Evolutionary conservation across 2,888 invertebrate genomes (phyloP), one percentile per base, ranked within the genome.

Genomic region (Pachliopta kotzebuea): DNA sequence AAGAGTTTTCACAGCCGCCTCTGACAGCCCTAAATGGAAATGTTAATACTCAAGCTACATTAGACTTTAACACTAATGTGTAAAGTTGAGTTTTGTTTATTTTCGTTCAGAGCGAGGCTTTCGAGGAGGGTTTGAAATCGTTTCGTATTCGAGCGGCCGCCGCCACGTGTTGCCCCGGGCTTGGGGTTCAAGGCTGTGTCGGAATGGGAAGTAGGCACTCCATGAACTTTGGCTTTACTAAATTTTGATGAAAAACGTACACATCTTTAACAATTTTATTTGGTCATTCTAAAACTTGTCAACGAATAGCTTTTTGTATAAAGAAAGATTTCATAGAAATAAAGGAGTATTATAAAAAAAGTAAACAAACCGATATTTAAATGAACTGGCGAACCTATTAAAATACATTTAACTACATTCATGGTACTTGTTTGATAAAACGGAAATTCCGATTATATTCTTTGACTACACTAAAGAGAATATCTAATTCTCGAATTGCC

Each of bases 101-200:
- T 67, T 53, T 50, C 68, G 70, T 68, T 63, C 64, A 53, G 62
- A 68, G 73, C 71, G 72, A 83, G 78, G 81, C 78, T 84, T 81
- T 75, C 71, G 74, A 78, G 79, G 79, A 82, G 81, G 79, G 80
- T 78, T 74, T 73, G 74, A 78, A 77, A 84, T 81, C 77, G 81
- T 83, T 86, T 83, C 75, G 84, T 82, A 84, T 86, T 85, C 80
- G 68, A 74, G 71, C 76, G 79, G 81, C 79, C 78, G 78, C 69
- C 71, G 79, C 84, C 88, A 86, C 86, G 86, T 88, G 88, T 84
- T 86, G 83, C 79, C 78, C 78, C 74, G 78, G 74, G 77, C 58
- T 59, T 58, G 78, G 74, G 86, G 86, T 85, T 87, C 85, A 85
- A 87, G 84, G 84, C 83, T 85, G 79, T 74, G 76, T 71, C 68